Conservation (phyloP, 1,140 invertebrate genomes). For the Drosophila sproati region DNA sequence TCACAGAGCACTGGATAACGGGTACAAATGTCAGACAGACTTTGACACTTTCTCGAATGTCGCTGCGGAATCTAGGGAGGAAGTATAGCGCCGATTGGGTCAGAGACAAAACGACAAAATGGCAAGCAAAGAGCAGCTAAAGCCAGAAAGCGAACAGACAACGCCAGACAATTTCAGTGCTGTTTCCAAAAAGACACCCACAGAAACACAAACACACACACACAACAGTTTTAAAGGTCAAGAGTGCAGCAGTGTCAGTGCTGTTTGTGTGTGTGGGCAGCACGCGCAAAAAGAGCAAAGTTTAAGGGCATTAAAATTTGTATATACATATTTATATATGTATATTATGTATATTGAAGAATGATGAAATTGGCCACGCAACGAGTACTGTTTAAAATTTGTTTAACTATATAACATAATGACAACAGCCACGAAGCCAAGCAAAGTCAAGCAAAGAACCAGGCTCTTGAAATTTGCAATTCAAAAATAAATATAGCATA, state of each 20-base stretch:
- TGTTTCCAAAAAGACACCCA: conserved; percentile 17
- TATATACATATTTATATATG: conserved; percentile 27
- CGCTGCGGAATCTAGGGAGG: not conserved
- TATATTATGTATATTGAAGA: conserved; percentile 29
- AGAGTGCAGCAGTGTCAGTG: conserved; percentile 65
- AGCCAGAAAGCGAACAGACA: conserved; percentile 33
- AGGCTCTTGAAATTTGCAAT: conserved; percentile 52
- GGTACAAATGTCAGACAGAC: conserved; percentile 67
- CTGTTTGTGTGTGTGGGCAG: conserved; percentile 44
- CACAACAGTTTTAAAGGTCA: conserved; percentile 73
- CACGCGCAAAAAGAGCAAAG: conserved; percentile 74
- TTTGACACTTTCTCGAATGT: conserved; percentile 56
- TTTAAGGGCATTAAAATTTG: conserved; percentile 80
- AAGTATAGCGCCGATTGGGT: not conserved
- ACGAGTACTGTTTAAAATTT: conserved; percentile 54
- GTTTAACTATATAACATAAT: conserved; percentile 36
- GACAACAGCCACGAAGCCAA: conserved; percentile 58
- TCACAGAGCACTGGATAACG: conserved; percentile 58
- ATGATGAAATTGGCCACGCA: conserved; percentile 77
- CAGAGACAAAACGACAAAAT: conserved; percentile 38
- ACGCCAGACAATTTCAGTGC: conserved; percentile 54
- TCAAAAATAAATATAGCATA: conserved; percentile 53
- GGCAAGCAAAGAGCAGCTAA: conserved; percentile 27
- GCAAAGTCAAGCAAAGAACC: conserved; percentile 38
- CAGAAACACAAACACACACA: conserved; percentile 12